Evolutionary conservation across 2,888 invertebrate genomes (phyloP), one percentile per base, ranked within the genome.

Genomic region (Aphidius colemani): DNA sequence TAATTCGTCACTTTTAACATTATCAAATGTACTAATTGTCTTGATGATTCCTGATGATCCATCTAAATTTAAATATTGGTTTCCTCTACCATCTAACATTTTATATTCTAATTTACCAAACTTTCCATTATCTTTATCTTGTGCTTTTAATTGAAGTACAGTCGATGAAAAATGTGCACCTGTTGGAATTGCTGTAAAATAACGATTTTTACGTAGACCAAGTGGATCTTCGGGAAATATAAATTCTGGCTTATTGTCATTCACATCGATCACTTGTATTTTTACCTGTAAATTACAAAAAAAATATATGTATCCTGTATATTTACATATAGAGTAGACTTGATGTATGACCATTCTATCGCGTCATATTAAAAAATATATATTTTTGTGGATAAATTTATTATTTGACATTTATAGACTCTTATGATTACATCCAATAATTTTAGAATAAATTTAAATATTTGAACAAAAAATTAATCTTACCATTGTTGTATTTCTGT

Each of bases 231-330:
- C 86, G 1, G 91, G 90, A 74, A 90, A 92, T 0, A 90, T 82
- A 78, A 96, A 97, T 71, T 88, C 86, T 0, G 97, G 96, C 0
- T 87, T 86, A 79, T 96, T 96, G 78, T 97, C 96, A 78, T 97
- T 97, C 1, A 93, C 89, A 79, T 97, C 96, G 0, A 88, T 85
- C 0, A 97, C 90, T 69, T 92, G 90, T 0, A 97, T 88, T 68
- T 91, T 90, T 0, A 96, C 88, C 72, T 88, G 73, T 30, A 2
- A 71, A 71, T 30, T 11, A 18, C n/a, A 67, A 68, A 61, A 51
- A 48, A 45, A 40, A 53, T 18, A 39, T n/a, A 30, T 18, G 13
- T 13, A 13, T 13, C 1, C 1, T 13, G 2, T 13, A 2, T 13
- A 13, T 13, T 13, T 13, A 13, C 13, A 13, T 13, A 13, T 13